Conservation (phyloP, 1,140 invertebrate genomes). For the Neodiprion virginianus region DNA sequence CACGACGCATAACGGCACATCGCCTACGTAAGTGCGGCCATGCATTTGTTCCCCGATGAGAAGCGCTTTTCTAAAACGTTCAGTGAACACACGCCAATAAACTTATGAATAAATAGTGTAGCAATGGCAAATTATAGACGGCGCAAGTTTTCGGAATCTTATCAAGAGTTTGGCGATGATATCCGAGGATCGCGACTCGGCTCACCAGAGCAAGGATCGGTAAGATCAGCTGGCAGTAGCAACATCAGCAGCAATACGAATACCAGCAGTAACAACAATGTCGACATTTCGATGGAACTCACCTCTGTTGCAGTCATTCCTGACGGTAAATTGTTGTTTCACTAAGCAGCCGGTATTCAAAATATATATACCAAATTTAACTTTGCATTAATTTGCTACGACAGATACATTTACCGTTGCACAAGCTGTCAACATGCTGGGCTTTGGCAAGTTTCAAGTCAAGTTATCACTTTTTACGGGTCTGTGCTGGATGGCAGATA, state of each 20-base stretch:
- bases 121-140: constrained; percentile 43
- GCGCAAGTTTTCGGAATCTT: constrained; percentile 45
- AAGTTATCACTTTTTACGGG: constrained; percentile 87
- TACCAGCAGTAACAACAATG: constrained; percentile 38
- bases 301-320: constrained; percentile 82
- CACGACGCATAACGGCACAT: background rate
- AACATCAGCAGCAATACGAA: constrained; percentile 35
- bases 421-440: constrained; percentile 93
- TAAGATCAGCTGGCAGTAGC: constrained; percentile 31
- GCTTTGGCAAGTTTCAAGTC: constrained; percentile 96
- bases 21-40: background rate
- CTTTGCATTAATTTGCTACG: constrained; percentile 7
- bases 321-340: constrained; percentile 68
- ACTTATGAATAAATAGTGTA: background rate
- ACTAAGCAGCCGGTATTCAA: constrained; percentile 14
- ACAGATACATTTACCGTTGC: constrained; percentile 93
- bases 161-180: constrained; percentile 48
- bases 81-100: background rate
- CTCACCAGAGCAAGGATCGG: constrained; percentile 25
- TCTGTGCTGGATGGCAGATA: constrained; percentile 96
- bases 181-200: constrained; percentile 49
- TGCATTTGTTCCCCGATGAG: background rate
- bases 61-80: background rate
- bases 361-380: constrained; percentile 19
- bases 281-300: constrained; percentile 76